phyloP scores from a whole-genome alignment of 1,140 invertebrate species.

The Euschistus heros region DNA sequence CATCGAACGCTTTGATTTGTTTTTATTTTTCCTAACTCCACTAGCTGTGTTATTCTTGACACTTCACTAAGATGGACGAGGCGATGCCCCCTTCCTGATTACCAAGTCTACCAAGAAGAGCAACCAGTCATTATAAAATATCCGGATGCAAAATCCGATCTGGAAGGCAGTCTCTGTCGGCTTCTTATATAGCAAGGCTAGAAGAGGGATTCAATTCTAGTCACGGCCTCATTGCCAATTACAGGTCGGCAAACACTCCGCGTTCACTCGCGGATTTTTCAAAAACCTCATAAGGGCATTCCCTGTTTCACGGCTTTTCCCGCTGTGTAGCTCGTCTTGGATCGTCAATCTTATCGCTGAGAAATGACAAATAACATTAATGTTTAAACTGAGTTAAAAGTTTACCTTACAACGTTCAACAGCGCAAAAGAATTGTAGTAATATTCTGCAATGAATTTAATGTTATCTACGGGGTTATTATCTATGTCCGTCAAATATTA shows the following conservation, averaged over 20 bases:
- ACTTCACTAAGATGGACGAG: too few relatives aligned
- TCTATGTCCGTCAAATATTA: too few relatives aligned
- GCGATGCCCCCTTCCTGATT: background rate
- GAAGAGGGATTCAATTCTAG: background rate
- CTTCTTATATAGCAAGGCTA: constrained; percentile 1
- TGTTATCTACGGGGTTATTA: too few relatives aligned
- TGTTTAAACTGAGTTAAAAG: too few relatives aligned
- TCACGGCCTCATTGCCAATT: constrained; percentile 3
- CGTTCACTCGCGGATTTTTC: background rate
- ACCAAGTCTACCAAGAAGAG: background rate
- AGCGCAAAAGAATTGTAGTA: too few relatives aligned
- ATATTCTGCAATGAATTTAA: too few relatives aligned
- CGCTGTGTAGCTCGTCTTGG: background rate
- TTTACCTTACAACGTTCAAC: too few relatives aligned
- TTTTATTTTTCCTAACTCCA: too few relatives aligned
- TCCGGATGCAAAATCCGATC: constrained; percentile 3
- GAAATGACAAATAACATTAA: too few relatives aligned
- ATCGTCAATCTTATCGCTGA: too few relatives aligned
- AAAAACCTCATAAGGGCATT: constrained; percentile 2
- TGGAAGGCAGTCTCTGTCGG: background rate
- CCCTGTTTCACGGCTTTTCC: background rate
- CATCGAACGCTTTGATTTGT: too few relatives aligned
- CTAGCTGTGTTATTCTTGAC: too few relatives aligned
- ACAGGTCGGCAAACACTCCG: background rate
- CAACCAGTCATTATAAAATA: constrained; percentile 2